These are phyloP conservation scores for Zoroaster sp. DNA, from an alignment of 53 echinoderm and acorn worm species.

Conservation along the genomic window DNA sequence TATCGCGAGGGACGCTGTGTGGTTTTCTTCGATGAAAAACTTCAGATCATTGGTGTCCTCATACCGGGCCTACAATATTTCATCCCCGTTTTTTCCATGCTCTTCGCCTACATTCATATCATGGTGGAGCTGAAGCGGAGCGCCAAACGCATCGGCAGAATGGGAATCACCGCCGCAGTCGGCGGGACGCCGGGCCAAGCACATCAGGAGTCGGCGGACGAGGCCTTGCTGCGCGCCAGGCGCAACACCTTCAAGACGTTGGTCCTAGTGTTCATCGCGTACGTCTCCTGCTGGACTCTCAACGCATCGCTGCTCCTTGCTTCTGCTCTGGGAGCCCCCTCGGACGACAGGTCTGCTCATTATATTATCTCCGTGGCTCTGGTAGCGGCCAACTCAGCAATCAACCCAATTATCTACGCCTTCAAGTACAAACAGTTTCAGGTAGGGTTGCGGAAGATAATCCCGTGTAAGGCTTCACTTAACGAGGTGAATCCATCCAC, in stretches of 20 bases:
- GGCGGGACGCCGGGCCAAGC: background rate
- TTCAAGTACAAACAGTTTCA: slow-evolving; percentile 71
- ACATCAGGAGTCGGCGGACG: background rate
- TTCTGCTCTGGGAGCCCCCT: slow-evolving; percentile 29
- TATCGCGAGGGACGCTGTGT: background rate
- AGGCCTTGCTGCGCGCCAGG: background rate
- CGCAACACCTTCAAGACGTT: slow-evolving; percentile 64
- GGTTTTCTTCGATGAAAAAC: background rate
- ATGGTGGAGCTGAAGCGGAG: slow-evolving; percentile 50
- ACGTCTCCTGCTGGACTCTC: slow-evolving; percentile 60
- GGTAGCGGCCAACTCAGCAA: slow-evolving; percentile 55
- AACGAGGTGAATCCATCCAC: too few relatives aligned
- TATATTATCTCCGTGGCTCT: slow-evolving; percentile 45
- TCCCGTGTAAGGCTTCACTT: background rate
- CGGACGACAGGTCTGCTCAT: slow-evolving; percentile 1
- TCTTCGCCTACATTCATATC: slow-evolving; percentile 50
- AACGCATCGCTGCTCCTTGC: slow-evolving; percentile 58
- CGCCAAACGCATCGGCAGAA: background rate
- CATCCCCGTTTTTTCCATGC: slow-evolving; percentile 64
- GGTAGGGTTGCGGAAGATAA: slow-evolving; percentile 41
- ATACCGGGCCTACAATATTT: slow-evolving; percentile 68
- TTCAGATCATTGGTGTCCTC: slow-evolving; percentile 47
- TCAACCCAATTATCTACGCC: slow-evolving; percentile 74
- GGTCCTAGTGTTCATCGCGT: slow-evolving; percentile 53
- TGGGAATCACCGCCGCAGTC: background rate